Evolutionary conservation across 2,113 vertebrate species (phyloP).

Genomic region (Balaenoptera acutorostrata): DNA sequence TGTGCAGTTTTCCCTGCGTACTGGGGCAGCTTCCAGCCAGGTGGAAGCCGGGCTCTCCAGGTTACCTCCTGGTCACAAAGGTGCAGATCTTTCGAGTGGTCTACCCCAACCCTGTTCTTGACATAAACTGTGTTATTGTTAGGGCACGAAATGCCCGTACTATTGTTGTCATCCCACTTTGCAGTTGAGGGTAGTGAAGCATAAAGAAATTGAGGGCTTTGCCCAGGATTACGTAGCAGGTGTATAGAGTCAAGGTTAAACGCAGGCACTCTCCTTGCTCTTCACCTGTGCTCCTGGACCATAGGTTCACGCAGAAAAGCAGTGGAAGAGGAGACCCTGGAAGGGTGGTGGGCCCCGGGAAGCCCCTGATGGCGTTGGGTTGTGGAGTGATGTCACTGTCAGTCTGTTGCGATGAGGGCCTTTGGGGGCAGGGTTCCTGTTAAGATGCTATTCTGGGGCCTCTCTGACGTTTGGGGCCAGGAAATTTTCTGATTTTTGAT

Average conservation of each 20-base stretch:
- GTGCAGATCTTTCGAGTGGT: not conserved
- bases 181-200: not conserved
- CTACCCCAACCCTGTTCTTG: not conserved
- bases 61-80: not conserved
- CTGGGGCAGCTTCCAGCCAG: too few species aligned
- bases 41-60: too few species aligned
- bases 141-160: not conserved
- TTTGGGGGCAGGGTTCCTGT: not conserved
- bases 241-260: not conserved
- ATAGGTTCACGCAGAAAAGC: not conserved
- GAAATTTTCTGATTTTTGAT: not conserved
- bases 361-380: not conserved
- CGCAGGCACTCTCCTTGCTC: not conserved
- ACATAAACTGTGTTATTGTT: not conserved
- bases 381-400: not conserved
- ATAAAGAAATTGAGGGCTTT: not conserved
- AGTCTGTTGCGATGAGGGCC: not conserved
- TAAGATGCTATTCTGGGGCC: not conserved
- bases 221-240: not conserved
- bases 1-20: not conserved
- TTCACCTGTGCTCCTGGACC: not conserved
- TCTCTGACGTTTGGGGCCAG: not conserved
- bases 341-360: not conserved
- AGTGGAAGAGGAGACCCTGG: not conserved
- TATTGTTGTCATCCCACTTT: not conserved